Percentiles rank a stretch among this genome's conserved stretches.
These are phyloP conservation scores for Tinamus guttatus DNA, from an alignment of 2,113 vertebrate species.

Conservation along the genomic window DNA sequence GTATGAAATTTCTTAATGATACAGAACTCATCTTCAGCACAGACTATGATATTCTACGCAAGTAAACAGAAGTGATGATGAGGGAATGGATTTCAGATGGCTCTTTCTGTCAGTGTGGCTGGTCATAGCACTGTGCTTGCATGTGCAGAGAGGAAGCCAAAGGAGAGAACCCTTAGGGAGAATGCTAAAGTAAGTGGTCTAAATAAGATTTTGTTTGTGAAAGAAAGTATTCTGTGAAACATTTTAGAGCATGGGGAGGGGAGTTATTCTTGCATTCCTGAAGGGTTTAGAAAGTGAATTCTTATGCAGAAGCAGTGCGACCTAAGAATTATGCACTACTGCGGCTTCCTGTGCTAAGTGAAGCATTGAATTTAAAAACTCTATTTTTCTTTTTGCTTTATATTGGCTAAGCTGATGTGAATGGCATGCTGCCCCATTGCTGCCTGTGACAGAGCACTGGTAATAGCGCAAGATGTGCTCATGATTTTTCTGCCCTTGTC, in stretches of 20 bases:
- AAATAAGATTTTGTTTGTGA: not conserved
- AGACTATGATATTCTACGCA: not conserved
- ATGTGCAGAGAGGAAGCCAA: not conserved
- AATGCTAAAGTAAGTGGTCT: not conserved
- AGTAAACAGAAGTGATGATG: not conserved
- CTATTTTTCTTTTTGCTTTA: not conserved
- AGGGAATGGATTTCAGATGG: not conserved
- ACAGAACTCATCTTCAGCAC: not conserved
- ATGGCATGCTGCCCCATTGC: not conserved
- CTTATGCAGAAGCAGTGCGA: not conserved
- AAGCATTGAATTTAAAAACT: not conserved
- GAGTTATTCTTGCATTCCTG: not conserved
- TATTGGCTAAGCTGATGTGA: not conserved
- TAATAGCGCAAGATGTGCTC: not conserved
- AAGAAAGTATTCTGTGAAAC: not conserved
- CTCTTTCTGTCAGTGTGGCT: not conserved
- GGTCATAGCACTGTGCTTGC: not conserved
- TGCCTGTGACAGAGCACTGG: not conserved
- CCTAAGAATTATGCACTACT: not conserved
- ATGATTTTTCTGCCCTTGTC: not conserved
- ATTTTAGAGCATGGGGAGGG: not conserved
- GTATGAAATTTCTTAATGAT: not conserved
- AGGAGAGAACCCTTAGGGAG: not conserved
- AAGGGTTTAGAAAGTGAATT: not conserved
- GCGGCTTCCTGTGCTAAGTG: not conserved